These are phyloP conservation scores for Gerris buenoi DNA, from an alignment of 1,140 invertebrate genomes.

Conservation along the genomic window DNA sequence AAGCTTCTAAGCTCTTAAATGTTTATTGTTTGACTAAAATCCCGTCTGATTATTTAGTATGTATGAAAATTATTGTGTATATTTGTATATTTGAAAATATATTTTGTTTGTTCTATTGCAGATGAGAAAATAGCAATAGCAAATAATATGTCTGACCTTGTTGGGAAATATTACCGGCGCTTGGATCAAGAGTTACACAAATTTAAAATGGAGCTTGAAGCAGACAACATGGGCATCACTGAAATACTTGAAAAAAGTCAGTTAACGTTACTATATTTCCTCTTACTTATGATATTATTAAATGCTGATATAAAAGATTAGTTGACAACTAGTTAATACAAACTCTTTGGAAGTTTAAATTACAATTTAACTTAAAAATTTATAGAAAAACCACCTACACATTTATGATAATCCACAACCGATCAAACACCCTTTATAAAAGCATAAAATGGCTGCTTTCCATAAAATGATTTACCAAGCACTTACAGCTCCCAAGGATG, in stretches of 20 bases:
- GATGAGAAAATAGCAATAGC: conserved; percentile 72
- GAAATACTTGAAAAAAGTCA: conserved; percentile 80
- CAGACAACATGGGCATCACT: conserved; percentile 94
- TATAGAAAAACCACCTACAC: too few relatives aligned
- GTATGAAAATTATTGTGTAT: not conserved
- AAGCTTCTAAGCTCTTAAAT: not conserved
- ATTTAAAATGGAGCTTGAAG: conserved; percentile 96
- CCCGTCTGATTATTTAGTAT: not conserved
- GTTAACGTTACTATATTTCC: too few relatives aligned
- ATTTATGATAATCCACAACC: too few relatives aligned
- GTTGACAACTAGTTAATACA: too few relatives aligned
- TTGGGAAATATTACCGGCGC: conserved; percentile 79
- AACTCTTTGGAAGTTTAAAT: too few relatives aligned
- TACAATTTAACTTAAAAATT: too few relatives aligned
- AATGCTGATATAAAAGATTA: too few relatives aligned
- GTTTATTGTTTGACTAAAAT: not conserved
- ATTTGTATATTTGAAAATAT: not conserved
- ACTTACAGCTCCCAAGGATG: too few relatives aligned
- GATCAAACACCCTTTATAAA: too few relatives aligned
- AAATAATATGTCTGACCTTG: conserved; percentile 85
- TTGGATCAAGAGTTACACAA: conserved; percentile 90
- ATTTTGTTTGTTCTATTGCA: conserved; percentile 20
- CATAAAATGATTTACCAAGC: too few relatives aligned
- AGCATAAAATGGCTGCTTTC: too few relatives aligned
- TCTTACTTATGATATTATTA: too few relatives aligned